phyloP scores from a whole-genome alignment of 2,797 vertebrate genomes.

The Sebastes hubbsi region DNA sequence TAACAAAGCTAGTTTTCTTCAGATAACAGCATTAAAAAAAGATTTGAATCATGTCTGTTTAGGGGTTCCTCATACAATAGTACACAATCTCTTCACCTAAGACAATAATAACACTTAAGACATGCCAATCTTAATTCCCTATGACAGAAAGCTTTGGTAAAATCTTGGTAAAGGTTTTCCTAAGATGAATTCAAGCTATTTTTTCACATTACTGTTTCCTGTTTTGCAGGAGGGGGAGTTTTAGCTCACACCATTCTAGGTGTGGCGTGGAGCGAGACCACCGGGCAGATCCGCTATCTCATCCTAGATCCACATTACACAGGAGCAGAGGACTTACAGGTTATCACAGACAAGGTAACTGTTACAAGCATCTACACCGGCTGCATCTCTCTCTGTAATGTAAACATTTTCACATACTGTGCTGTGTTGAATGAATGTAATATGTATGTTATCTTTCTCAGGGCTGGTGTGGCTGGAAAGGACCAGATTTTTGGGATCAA shows the following conservation, averaged over 20 bases:
- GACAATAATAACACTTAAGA: not conserved
- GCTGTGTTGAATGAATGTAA: not conserved
- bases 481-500: slow-evolving; percentile 93
- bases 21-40: no score
- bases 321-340: slow-evolving; percentile 91
- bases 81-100: not conserved
- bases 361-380: not conserved
- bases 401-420: not conserved
- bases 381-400: not conserved
- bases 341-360: slow-evolving; percentile 92
- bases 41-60: no score
- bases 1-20: no score
- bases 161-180: not conserved
- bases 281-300: slow-evolving; percentile 92
- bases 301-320: slow-evolving; percentile 98
- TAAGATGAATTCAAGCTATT: not conserved
- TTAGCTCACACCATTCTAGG: slow-evolving; percentile 96
- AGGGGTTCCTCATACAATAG: not conserved
- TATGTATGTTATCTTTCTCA: slow-evolving; percentile 59
- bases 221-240: slow-evolving; percentile 89
- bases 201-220: not conserved
- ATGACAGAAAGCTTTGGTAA: not conserved
- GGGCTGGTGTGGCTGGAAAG: slow-evolving; percentile 99
- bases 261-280: slow-evolving; percentile 93
- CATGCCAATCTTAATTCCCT: not conserved